phyloP scores from a whole-genome alignment of 2,888 invertebrate species.

The Petrolisthes cinctipes region DNA sequence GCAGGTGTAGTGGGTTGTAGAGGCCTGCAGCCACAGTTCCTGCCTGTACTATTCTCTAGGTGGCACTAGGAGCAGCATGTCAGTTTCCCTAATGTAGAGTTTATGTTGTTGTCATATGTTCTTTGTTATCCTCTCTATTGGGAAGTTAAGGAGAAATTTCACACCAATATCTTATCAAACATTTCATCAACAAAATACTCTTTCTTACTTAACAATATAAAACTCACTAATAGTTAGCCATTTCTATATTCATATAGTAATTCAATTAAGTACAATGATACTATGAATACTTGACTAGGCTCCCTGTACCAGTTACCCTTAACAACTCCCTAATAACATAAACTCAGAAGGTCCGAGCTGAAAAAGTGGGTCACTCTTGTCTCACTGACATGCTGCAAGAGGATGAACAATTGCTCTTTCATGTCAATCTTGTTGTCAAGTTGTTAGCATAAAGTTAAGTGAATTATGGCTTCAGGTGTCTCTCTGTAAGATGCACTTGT shows the following conservation, averaged over 20 bases:
- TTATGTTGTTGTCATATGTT: not conserved
- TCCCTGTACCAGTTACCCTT: too few relatives aligned
- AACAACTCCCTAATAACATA: not conserved
- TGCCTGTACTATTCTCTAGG: conserved; percentile 16
- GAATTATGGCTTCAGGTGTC: not conserved
- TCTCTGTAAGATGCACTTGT: not conserved
- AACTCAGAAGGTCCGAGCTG: not conserved
- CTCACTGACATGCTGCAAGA: not conserved
- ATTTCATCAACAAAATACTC: too few relatives aligned
- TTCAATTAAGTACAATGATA: too few relatives aligned
- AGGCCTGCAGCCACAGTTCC: conserved; percentile 32
- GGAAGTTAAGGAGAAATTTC: too few relatives aligned
- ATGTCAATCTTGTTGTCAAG: not conserved
- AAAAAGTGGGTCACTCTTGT: not conserved
- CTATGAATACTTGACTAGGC: too few relatives aligned
- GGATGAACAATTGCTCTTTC: not conserved
- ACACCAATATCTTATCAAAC: too few relatives aligned
- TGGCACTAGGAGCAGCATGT: conserved; percentile 33
- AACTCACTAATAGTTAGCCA: too few relatives aligned
- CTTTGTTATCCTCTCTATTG: too few relatives aligned
- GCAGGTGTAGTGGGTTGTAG: conserved; percentile 44
- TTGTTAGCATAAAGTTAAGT: not conserved
- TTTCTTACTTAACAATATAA: too few relatives aligned
- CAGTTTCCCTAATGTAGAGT: not conserved
- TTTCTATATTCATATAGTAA: too few relatives aligned